A percentile compares a stretch with the other conserved stretches of the same genome.
These are phyloP conservation scores for Phrynosoma platyrhinos DNA, from an alignment of 2,113 vertebrate species.

Conservation along the genomic window DNA sequence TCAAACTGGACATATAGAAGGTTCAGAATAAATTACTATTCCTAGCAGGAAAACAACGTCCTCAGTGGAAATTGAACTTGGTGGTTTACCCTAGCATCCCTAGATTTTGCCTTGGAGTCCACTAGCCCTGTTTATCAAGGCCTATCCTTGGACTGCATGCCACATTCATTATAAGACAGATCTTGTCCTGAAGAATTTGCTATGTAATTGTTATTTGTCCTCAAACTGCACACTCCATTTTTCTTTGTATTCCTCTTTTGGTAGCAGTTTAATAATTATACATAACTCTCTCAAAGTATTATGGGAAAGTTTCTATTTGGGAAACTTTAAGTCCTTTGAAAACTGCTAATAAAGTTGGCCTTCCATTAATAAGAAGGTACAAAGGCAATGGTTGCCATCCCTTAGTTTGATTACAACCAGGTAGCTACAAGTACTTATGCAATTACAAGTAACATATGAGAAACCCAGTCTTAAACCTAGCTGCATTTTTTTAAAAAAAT, in stretches of 20 bases:
- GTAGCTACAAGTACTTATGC: no score
- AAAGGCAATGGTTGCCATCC: no score
- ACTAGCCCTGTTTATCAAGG: neutral
- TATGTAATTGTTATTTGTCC: neutral
- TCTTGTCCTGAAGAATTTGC: neutral
- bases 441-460: neutral
- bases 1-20: slow-evolving; percentile 6
- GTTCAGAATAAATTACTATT: neutral
- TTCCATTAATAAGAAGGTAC: neutral
- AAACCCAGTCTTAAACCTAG: neutral
- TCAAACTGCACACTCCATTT: neutral
- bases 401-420: neutral
- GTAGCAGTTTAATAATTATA: neutral
- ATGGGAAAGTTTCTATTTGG: neutral
- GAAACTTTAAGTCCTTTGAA: neutral
- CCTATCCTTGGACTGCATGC: no score
- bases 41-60: neutral
- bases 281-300: neutral
- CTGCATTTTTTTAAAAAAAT: neutral
- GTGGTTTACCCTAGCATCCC: neutral
- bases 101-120: neutral
- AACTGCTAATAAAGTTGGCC: neutral
- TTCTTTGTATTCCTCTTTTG: neutral
- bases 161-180: neutral
- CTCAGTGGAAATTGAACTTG: neutral